Evolutionary conservation across 1,140 invertebrate genomes (phyloP), one percentile per base, ranked within the genome.

Genomic region (Pristionchus pacificus): DNA sequence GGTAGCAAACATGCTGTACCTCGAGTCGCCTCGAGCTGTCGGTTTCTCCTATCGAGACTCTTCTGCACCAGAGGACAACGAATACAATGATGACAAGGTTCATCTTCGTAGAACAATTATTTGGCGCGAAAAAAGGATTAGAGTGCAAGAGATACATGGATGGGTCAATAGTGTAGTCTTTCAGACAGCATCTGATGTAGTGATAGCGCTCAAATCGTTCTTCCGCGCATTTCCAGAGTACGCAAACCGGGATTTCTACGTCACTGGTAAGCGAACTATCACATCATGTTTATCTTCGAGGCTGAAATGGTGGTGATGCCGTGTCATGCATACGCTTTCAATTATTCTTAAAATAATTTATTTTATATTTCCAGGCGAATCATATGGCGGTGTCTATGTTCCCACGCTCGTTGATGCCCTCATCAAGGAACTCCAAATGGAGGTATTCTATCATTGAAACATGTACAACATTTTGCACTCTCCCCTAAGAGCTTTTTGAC

Each of bases 1-100:
- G 62, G 28, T 70, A 10, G 71, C 65, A 25, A 94, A 92, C 83
- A 91, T 95, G 29, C 38, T 88, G 1, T 88, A 85, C 75, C 69
- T 88, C 29, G 87, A 88, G 74, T 82, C 86, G 2, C 87, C 87
- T 63, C 85, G 86, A 38, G 87, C 86, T 72, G 87, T 88, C 61
- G 87, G 87, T 1, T 88, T 83, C 74, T 88, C 87, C 0, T 88
- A 87, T 76, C 77, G 71, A 14, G 64, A 63, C 60, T 57, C 57
- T 27, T 65, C 84, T 31, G 70, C 73, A 29, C 79, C 85, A 65
- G 78, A 80, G 62, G 82, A 85, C 38, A 85, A 84, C 66, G 81
- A 71, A 2, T 86, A 84, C 57, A 77, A 84, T 78, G 87, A 88
- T 82, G 49, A 60, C 2, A 58, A 71, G 2, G 73, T 74, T 33